Percentiles rank a stretch among this genome's conserved stretches.
Conservation (phyloP, 2,797 vertebrate genomes). For the Moxostoma hubbsi region DNA sequence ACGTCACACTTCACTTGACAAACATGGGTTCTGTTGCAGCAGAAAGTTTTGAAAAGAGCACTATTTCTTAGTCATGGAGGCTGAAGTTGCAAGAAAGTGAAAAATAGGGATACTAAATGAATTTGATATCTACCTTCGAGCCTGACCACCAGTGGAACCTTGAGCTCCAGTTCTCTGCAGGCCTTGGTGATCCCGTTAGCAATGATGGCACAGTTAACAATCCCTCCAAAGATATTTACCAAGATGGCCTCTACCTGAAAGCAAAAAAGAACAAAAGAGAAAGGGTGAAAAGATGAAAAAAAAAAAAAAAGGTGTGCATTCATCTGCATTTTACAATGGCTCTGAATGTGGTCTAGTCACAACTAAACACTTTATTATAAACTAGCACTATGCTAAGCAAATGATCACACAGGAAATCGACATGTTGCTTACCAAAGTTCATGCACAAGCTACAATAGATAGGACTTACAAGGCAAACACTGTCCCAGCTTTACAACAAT, state of each 20-base stretch:
- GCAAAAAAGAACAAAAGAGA: neutral
- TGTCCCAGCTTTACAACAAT: conserved; percentile 40
- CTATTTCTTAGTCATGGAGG: neutral
- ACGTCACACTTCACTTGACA: conserved; percentile 7
- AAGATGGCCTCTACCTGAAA: conserved; percentile 94
- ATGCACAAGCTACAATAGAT: too few relatives aligned
- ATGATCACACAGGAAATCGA: too few relatives aligned
- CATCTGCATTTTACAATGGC: too few relatives aligned
- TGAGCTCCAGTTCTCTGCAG: conserved; percentile 91
- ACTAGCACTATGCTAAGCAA: too few relatives aligned
- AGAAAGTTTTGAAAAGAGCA: conserved; percentile 9
- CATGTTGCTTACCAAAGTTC: too few relatives aligned
- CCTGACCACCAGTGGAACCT: conserved; percentile 93
- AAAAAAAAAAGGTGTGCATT: neutral
- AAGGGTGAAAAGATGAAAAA: neutral
- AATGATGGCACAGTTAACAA: conserved; percentile 97
- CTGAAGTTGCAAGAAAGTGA: neutral
- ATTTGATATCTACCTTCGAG: conserved; percentile 85
- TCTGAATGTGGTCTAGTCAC: too few relatives aligned
- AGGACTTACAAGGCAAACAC: neutral
- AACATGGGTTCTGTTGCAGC: neutral
- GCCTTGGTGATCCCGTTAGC: conserved; percentile 98
- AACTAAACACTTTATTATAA: too few relatives aligned
- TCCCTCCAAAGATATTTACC: conserved; percentile 97
- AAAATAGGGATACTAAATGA: too few relatives aligned